Conservation (phyloP, 1,140 invertebrate genomes). For the Ostrea edulis region DNA sequence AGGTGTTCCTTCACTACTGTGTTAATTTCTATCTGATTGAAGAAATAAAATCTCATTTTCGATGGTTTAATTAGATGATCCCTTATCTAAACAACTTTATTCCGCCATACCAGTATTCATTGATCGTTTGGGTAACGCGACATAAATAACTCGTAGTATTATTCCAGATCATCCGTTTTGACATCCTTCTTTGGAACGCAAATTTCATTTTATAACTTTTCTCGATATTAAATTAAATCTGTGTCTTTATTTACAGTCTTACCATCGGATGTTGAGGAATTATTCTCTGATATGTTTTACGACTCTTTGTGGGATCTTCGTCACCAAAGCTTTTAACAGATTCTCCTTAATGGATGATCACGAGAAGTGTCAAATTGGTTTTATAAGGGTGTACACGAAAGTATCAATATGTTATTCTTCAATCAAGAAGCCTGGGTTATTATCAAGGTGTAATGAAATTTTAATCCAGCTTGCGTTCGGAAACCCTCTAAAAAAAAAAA, state of each 20-base stretch:
- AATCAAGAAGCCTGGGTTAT: neutral
- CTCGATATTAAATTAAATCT: constrained; percentile 12
- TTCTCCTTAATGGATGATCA: constrained; percentile 13
- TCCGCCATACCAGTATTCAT: neutral
- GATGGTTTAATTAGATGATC: constrained; percentile 26
- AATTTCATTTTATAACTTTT: constrained; percentile 28
- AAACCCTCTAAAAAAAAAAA: neutral
- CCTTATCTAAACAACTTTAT: constrained; percentile 7
- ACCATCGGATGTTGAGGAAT: constrained; percentile 14
- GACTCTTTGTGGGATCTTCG: constrained; percentile 11
- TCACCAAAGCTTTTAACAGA: constrained; percentile 18
- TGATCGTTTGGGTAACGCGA: neutral
- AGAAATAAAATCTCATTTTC: neutral
- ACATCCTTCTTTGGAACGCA: constrained; percentile 1
- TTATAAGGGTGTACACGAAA: constrained; percentile 25
- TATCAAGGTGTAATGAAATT: constrained; percentile 23
- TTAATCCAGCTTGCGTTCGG: neutral
- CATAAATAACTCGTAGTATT: neutral
- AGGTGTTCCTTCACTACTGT: neutral
- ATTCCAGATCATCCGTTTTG: neutral
- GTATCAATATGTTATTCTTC: constrained; percentile 6
- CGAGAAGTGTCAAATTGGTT: constrained; percentile 16
- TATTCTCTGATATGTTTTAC: constrained; percentile 2
- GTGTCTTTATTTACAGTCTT: neutral
- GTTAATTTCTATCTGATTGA: neutral